phyloP scores from a whole-genome alignment of 1,140 invertebrate genomes.

The Drosophila virilis region DNA sequence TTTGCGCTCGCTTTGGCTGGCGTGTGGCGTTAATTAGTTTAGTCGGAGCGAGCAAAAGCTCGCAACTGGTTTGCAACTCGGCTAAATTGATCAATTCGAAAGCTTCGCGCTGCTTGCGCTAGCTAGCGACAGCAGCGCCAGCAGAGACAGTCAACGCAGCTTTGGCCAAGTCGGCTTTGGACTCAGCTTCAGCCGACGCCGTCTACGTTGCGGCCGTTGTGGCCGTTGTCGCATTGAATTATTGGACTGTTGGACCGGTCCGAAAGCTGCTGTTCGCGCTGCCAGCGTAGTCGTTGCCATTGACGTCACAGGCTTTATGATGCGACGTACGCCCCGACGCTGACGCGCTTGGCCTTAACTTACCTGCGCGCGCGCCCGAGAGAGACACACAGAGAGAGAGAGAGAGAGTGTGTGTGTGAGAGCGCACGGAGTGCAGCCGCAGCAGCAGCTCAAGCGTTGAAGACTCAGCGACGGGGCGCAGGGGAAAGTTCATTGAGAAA shows the following conservation, averaged over 20 bases:
- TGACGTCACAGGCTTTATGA: conserved; percentile 65
- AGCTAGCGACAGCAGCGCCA: not conserved
- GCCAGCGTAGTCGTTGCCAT: conserved; percentile 34
- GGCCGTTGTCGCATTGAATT: conserved; percentile 41
- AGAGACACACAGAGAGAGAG: not conserved
- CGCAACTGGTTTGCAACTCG: conserved; percentile 29
- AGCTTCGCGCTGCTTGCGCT: conserved; percentile 15
- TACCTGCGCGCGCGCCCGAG: not conserved
- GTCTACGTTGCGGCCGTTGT: not conserved
- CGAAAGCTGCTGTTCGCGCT: conserved; percentile 39
- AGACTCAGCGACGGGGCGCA: not conserved
- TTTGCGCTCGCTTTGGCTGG: not conserved
- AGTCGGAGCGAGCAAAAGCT: conserved; percentile 28
- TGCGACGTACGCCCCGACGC: conserved; percentile 38
- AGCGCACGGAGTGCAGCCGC: not conserved
- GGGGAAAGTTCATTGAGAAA: conserved; percentile 22
- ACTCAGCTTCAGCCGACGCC: conserved; percentile 6
- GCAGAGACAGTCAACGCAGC: conserved; percentile 1
- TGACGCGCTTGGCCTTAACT: conserved; percentile 37
- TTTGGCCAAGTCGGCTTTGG: conserved; percentile 26
- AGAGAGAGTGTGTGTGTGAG: not conserved
- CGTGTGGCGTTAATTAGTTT: conserved; percentile 7
- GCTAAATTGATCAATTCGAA: conserved; percentile 24
- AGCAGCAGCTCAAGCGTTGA: conserved; percentile 22
- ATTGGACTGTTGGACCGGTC: conserved; percentile 69